Evolutionary conservation across 2,797 vertebrate species (phyloP), one percentile per base, ranked within the genome.

Genomic region (Pseudochirops cupreus): DNA sequence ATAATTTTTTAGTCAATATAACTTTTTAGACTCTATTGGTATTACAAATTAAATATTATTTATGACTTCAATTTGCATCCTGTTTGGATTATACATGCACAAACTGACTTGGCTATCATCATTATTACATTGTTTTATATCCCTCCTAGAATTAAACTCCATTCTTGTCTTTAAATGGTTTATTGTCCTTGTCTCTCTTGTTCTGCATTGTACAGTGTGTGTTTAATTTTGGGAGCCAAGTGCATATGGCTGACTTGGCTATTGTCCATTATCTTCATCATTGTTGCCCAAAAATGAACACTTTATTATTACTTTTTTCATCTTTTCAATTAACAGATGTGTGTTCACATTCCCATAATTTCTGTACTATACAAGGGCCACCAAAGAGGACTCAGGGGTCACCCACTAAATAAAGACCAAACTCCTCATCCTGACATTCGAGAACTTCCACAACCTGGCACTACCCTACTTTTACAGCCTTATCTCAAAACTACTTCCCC

Each of bases 301-400:
- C 98, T 98, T 98, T 98, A 98, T 98, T 98, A 98, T 95, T 97
- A 98, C 97, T 97, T 98, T 98, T 97, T 97, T 97, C 98, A 96
- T 98, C 98, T 98, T 98, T 98, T 97, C 98, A 98, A 97, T 98
- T 98, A 98, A 98, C 98, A 98, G 98, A 98, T 98, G 98, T 98
- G 98, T 98, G 96, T 97, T 97, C 95, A 95, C 91, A 56, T 97
- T 98, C 97, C 94, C 53, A 46, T 92, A 97, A 96, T 96, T 97
- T 96, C 98, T 59, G 91, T 95, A 21, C 96, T 90, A 96, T 94
- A 95, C 97, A 97, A 97, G 94, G 93, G 92, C 95, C 96, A 96
- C 95, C 97, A 97, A 74, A 96, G 58, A 93, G 91, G 39, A 12
- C 91, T 39, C 12, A 12, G 39, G 2, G 39, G 39, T 87, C 74